Base-by-base conservation (phyloP, 1,140 invertebrate genomes). In the Gryon sp. region DNA sequence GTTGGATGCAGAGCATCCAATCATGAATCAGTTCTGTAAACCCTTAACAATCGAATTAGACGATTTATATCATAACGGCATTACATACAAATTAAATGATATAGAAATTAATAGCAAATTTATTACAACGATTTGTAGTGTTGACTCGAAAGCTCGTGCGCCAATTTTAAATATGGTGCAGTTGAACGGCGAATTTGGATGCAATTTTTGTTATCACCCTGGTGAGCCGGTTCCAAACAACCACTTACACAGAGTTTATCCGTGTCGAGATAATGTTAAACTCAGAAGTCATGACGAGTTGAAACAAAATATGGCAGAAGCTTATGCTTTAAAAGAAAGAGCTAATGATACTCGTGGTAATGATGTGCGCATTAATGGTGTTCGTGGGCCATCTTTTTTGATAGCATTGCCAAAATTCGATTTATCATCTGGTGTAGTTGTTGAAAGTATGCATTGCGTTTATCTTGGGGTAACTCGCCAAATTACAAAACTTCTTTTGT, bases 331-430 rank as follows among this genome's bases (percentile, higher is more conserved):
- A n/a, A n/a, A n/a, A n/a, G n/a, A n/a, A n/a, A n/a, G n/a, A n/a
- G n/a, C n/a, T n/a, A n/a, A n/a, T n/a, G n/a, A n/a, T n/a, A n/a
- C n/a, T n/a, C n/a, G n/a, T n/a, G n/a, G n/a, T n/a, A n/a, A n/a
- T n/a, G n/a, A n/a, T n/a, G n/a, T n/a, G n/a, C n/a, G n/a, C n/a
- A 7, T 16, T 9, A 14, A 20, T 20, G 48, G 62, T 7, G 11
- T 66, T 9, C 43, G 43, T 53, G 62, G 62, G 3, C 36, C 20
- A 22, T 45, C 48, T n/a, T 14, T 28, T 16, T 30, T 66, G 18
- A n/a, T 11, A 4, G 14, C 4, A 4, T 15, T 66, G 2, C 40
- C 48, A 16, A 9, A 53, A 19, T 45, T 66, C 4, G 20, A 66
- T 45, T 30, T 66, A 4, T 12, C 9, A 2, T 53, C 1, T 1